Evolutionary conservation across 2,113 vertebrate species (phyloP), one percentile per base, ranked within the genome.

Genomic region (Pristiophorus japonicus): DNA sequence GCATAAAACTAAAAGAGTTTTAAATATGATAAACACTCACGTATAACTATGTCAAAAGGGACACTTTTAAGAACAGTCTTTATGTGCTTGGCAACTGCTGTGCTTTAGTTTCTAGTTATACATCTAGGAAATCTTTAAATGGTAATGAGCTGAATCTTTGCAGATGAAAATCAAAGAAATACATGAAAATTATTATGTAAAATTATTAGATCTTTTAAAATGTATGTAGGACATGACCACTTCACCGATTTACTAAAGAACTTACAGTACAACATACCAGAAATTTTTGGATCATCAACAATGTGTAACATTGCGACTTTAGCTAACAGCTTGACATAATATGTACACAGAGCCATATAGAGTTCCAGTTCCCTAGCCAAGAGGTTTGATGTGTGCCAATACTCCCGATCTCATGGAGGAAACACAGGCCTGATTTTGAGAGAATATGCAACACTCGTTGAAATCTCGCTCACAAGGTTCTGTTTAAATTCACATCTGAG

Each of bases 1-100:
- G 12, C 59, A 30, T 27, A 14, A 55, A 59, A 51, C 85, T 11
- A 34, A 34, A 90, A 55, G 1, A 47, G 27, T 87, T 87, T 87
- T 87, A 90, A 14, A 51, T 55, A 11, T 88, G 85, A 62, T 62
- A n/a, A 91, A 18, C 5, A 20, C n/a, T 90, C 16, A 18, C 6
- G 88, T 62, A n/a, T 91, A 63, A 59, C 88, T 38, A 62, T 92
- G n/a, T 8, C 34, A 20, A 34, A 38, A 38, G 59, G 59, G n/a
- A 92, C 18, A 38, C 1, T 38, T 90, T 42, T 42, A 92, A 92
- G 22, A 73, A 27, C 66, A 70, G 65, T 94, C 38, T 67, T 30
- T 47, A 94, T 38, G 14, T 94, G 66, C 45, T 94, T 94, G 45
- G 93, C 93, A 94, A 94, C 63, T 94, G 42, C 38, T 94, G 20